phyloP scores from a whole-genome alignment of 2,113 vertebrate genomes.

The Australoheros scitulus region DNA sequence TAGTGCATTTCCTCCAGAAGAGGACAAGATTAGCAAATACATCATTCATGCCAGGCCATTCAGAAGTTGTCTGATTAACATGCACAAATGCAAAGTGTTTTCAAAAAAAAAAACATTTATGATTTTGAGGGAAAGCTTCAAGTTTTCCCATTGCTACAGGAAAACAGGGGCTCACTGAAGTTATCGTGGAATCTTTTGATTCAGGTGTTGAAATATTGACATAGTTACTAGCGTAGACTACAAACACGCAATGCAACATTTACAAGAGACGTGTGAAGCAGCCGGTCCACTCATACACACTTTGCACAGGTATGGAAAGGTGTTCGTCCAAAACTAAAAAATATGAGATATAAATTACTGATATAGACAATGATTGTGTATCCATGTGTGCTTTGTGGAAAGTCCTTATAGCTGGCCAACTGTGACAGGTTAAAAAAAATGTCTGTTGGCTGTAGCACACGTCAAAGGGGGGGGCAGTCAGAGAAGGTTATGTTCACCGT shows the following conservation, averaged over 20 bases:
- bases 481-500: neutral
- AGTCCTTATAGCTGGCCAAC: neutral
- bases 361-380: neutral
- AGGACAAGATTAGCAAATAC: too few species aligned
- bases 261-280: neutral
- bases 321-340: neutral
- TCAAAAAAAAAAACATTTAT: too few species aligned
- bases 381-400: neutral
- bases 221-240: neutral
- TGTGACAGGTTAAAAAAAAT: neutral
- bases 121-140: neutral
- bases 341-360: neutral
- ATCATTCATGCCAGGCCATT: accelerated
- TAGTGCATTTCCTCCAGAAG: too few species aligned
- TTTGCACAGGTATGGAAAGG: neutral
- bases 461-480: neutral
- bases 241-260: neutral
- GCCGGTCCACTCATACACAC: neutral
- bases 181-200: neutral
- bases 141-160: neutral
- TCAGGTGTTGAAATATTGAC: neutral
- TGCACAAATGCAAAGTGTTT: too few species aligned
- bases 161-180: neutral
- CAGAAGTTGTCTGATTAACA: neutral
- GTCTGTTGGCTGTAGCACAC: neutral